These are phyloP conservation scores for Melieria crassipennis DNA, from an alignment of 2,888 invertebrate genomes.

Conservation along the genomic window DNA sequence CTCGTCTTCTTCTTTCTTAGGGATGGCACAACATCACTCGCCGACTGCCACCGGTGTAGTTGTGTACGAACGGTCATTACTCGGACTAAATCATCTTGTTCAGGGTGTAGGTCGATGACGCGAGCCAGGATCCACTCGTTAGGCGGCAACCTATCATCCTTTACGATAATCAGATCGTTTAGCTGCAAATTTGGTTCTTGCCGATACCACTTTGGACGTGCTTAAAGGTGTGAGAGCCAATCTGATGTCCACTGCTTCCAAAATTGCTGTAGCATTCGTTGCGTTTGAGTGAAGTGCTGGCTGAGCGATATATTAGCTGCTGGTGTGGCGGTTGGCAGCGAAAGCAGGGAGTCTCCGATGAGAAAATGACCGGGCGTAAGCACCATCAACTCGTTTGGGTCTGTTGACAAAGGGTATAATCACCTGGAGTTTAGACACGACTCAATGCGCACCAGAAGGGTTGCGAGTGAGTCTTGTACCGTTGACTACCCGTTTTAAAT, in stretches of 20 bases:
- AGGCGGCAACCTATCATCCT: no score
- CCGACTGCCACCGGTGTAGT: background rate
- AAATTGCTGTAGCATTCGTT: conserved; percentile 3
- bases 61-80: conserved; percentile 30
- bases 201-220: background rate
- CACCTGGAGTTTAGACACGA: background rate
- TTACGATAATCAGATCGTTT: no score
- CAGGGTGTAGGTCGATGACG: conserved; percentile 37
- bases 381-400: background rate
- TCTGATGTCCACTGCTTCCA: background rate
- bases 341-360: background rate
- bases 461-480: conserved; percentile 8
- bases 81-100: conserved; percentile 34
- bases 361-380: background rate
- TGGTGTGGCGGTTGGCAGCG: background rate
- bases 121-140: no score
- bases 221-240: background rate
- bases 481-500: conserved; percentile 24
- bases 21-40: no score
- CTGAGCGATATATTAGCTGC: conserved; percentile 1
- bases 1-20: no score
- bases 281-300: conserved; percentile 4
- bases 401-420: background rate
- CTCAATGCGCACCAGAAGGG: background rate
- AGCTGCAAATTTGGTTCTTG: no score